Conservation (phyloP, 92 coral and sea anemone genomes). For the Hydrozoanthus gracilis region DNA sequence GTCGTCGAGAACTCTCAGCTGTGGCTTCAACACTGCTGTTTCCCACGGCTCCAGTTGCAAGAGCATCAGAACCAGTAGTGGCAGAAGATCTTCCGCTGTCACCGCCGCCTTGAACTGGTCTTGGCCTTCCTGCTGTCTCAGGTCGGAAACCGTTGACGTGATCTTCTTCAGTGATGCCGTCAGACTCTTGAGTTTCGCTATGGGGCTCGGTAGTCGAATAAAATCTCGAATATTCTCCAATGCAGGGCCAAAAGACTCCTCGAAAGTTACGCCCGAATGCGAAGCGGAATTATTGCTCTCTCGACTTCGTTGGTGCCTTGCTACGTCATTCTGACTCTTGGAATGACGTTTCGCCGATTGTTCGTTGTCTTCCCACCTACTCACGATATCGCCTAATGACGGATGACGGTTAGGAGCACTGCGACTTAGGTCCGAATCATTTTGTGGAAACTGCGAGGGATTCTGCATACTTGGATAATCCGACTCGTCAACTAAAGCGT, state of each 20-base stretch:
- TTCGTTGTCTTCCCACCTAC: conserved; percentile 55
- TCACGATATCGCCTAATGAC: conserved; percentile 66
- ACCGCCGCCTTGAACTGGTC: conserved; percentile 82
- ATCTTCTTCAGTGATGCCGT: conserved; percentile 89
- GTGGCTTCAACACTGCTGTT: conserved; percentile 88
- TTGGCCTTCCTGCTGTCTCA: conserved; percentile 78
- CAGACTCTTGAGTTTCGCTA: conserved; percentile 86
- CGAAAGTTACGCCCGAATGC: conserved; percentile 75
- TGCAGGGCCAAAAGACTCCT: conserved; percentile 95
- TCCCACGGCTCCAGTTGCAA: conserved; percentile 96
- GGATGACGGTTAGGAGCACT: conserved; percentile 69
- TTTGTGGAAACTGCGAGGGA: conserved; percentile 8
- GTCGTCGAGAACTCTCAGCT: conserved; percentile 82
- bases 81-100: conserved; percentile 95
- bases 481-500: conserved; percentile 38
- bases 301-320: neutral
- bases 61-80: conserved; percentile 90
- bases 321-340: conserved; percentile 68
- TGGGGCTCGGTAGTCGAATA: conserved; percentile 77
- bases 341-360: conserved; percentile 55
- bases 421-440: conserved; percentile 48
- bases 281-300: conserved; percentile 28
- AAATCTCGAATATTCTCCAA: conserved; percentile 82
- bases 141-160: conserved; percentile 82
- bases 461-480: neutral